Conservation (phyloP, 2,888 invertebrate species). For the Spodoptera littoralis region DNA sequence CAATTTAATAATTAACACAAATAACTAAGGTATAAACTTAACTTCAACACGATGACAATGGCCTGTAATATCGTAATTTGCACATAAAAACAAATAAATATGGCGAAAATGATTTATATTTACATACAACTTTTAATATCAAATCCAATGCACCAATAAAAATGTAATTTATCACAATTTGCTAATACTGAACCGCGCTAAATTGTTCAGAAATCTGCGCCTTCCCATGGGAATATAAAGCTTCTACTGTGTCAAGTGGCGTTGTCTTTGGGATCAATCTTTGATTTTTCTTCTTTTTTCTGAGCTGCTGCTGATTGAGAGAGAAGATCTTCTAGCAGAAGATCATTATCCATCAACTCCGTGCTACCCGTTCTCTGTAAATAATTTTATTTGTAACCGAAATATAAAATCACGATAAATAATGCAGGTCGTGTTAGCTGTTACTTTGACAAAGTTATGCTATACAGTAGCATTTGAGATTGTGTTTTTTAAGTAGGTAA, state of each 20-base stretch:
- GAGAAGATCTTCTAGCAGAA: conserved; percentile 80
- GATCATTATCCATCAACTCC: conserved; percentile 81
- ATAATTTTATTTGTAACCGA: background rate
- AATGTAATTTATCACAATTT: conserved; percentile 72
- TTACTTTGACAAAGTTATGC: too few species aligned
- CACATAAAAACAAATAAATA: conserved; percentile 5
- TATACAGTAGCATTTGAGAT: too few species aligned
- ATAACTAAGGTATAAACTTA: too few species aligned
- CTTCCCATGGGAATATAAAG: conserved; percentile 77
- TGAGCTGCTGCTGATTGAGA: conserved; percentile 75
- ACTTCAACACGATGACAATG: too few species aligned
- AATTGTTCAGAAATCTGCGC: conserved; percentile 59
- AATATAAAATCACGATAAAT: too few species aligned
- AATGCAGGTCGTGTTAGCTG: too few species aligned
- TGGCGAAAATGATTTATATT: conserved; percentile 50
- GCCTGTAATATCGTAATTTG: too few species aligned
- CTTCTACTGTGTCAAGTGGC: conserved; percentile 78
- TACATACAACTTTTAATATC: conserved; percentile 49
- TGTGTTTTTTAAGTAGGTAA: too few species aligned
- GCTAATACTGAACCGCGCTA: conserved; percentile 80
- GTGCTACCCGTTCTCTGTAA: conserved; percentile 80
- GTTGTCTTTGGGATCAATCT: conserved; percentile 69
- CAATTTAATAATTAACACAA: too few species aligned
- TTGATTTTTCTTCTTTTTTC: conserved; percentile 70
- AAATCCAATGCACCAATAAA: conserved; percentile 64